Evolutionary conservation across 2,113 vertebrate species (phyloP), one percentile per base, ranked within the genome.

Genomic region (Gavia stellata): DNA sequence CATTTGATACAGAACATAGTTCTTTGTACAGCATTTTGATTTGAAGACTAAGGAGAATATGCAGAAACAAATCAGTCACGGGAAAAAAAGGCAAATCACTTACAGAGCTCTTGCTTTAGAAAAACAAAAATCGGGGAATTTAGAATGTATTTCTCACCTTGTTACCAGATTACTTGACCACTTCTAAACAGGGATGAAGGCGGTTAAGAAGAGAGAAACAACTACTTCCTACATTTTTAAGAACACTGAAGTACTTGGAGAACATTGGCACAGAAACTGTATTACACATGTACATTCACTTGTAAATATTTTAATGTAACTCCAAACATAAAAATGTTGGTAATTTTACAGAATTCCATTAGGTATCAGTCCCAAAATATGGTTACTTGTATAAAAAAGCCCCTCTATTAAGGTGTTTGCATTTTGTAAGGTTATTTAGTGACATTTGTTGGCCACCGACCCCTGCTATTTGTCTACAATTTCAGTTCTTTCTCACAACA

Each of bases 251-350:
- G 31, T 74, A 80, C 56, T 55, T 80, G 23, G 44, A 94, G 81
- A 91, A 88, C 62, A 88, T 16, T 67, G 88, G 70, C 86, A 87
- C 92, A 71, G 29, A 72, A 81, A 96, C 59, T 80, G 10, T 55
- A 38, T 77, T 79, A 83, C 62, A 81, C 55, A 53, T 34, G 62
- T 93, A 96, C 90, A 75, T 95, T 97, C 94, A 88, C 77, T 81
- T 86, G 88, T 90, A 94, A 94, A 47, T 75, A 87, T n/a, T 73
- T 92, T 66, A 92, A 90, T 78, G 87, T 91, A 81, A 55, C 52
- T 93, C 68, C 61, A 90, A 91, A 88, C 38, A 77, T 47, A 19
- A 85, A 88, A 90, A 77, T 38, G 78, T 45, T 62, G 71, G 44
- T 40, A 47, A 52, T 84, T 80, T 62, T 85, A 82, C 72, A 74